phyloP scores from a whole-genome alignment of 2,888 invertebrate genomes.

The Aricia artaxerxes region DNA sequence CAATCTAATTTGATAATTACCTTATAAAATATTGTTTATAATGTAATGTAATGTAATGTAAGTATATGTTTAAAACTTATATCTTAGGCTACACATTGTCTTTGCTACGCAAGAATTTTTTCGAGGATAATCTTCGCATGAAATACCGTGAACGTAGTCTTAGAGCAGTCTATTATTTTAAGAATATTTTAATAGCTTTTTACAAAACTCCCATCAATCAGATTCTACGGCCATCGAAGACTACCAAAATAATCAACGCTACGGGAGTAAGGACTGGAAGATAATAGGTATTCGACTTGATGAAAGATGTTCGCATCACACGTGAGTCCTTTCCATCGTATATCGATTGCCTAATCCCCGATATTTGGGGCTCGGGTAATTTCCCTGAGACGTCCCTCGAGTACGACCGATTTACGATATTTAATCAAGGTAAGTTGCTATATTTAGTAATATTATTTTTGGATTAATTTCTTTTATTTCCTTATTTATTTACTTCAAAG shows the following conservation, averaged over 20 bases:
- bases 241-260: not conserved
- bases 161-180: no score
- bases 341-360: slow-evolving; percentile 60
- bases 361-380: slow-evolving; percentile 57
- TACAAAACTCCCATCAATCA: not conserved
- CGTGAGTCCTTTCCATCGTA: slow-evolving; percentile 43
- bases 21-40: no score
- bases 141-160: no score
- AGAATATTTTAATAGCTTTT: no score
- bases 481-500: not conserved
- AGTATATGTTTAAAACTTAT: no score
- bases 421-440: slow-evolving; percentile 45
- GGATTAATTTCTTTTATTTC: slow-evolving; percentile 1
- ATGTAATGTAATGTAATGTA: no score
- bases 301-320: slow-evolving; percentile 36
- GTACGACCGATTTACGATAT: slow-evolving; percentile 48
- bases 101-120: no score
- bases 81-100: no score
- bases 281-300: not conserved
- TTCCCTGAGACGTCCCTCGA: slow-evolving; percentile 52
- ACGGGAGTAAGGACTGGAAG: slow-evolving; percentile 16
- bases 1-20: not conserved
- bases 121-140: no score
- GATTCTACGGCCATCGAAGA: not conserved
- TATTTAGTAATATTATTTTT: slow-evolving; percentile 34